Evolutionary conservation across 2,888 invertebrate species (phyloP).

Genomic region (Altica lythri): DNA sequence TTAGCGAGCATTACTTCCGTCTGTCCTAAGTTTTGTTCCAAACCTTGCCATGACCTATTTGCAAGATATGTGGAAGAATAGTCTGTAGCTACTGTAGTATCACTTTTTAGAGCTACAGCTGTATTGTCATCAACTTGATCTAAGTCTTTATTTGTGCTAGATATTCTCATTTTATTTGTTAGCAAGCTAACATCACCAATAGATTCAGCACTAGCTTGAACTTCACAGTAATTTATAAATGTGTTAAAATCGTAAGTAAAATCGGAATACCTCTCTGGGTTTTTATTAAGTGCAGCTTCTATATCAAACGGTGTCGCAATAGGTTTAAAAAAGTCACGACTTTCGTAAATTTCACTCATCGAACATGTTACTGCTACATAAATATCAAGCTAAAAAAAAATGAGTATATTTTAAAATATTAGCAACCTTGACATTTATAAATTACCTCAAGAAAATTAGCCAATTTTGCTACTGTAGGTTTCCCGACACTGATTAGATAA

Average conservation of each 20-base stretch:
- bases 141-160: slow-evolving; percentile 38
- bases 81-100: slow-evolving; percentile 59
- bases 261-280: slow-evolving; percentile 49
- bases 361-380: slow-evolving; percentile 93
- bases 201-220: slow-evolving; percentile 24
- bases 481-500: slow-evolving; percentile 91
- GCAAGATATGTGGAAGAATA: slow-evolving; percentile 67
- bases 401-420: slow-evolving; percentile 31
- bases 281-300: slow-evolving; percentile 77
- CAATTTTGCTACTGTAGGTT: slow-evolving; percentile 91
- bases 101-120: slow-evolving; percentile 52
- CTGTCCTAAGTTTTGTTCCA: slow-evolving; percentile 80
- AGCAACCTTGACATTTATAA: slow-evolving; percentile 15
- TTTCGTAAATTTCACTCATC: slow-evolving; percentile 83
- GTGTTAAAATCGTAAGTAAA: slow-evolving; percentile 72
- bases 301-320: slow-evolving; percentile 91
- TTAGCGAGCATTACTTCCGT: slow-evolving; percentile 70
- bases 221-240: slow-evolving; percentile 57
- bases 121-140: slow-evolving; percentile 23
- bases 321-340: slow-evolving; percentile 86
- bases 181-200: slow-evolving; percentile 72
- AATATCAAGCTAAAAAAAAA: slow-evolving; percentile 72
- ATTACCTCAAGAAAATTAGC: slow-evolving; percentile 89
- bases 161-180: slow-evolving; percentile 65
- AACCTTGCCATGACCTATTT: slow-evolving; percentile 80